These are phyloP conservation scores for Mizuhopecten yessoensis DNA, from an alignment of 1,140 invertebrate species.

Conservation along the genomic window DNA sequence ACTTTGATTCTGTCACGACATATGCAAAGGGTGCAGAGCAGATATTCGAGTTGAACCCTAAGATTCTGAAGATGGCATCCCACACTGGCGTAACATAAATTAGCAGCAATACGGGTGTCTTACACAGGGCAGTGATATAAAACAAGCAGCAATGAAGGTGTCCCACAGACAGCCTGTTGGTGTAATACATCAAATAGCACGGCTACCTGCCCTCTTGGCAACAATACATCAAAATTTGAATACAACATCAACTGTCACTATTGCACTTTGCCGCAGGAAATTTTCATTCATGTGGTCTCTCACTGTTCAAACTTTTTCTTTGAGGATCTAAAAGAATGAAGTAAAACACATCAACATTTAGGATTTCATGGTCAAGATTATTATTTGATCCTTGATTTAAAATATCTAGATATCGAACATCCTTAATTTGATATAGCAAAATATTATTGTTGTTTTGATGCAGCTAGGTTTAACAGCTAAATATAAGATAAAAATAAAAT, in stretches of 20 bases:
- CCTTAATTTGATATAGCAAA: too few relatives aligned
- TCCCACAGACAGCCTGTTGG: background rate
- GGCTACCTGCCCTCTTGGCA: background rate
- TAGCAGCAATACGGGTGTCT: background rate
- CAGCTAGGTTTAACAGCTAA: too few relatives aligned
- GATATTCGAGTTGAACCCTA: too few relatives aligned
- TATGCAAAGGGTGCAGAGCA: too few relatives aligned
- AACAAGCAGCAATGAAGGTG: background rate
- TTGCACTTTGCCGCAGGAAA: background rate
- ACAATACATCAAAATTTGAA: background rate
- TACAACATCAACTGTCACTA: background rate
- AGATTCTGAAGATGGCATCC: too few relatives aligned
- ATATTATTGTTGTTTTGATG: too few relatives aligned
- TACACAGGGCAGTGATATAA: background rate
- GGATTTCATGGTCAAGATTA: too few relatives aligned
- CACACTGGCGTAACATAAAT: too few relatives aligned
- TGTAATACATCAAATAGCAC: background rate
- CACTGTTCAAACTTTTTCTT: conserved; percentile 39
- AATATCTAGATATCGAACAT: too few relatives aligned
- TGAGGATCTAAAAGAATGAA: conserved; percentile 1
- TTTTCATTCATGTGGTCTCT: background rate
- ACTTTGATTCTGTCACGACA: too few relatives aligned
- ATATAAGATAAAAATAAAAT: too few relatives aligned
- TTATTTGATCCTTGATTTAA: too few relatives aligned
- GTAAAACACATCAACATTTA: background rate